phyloP scores from a whole-genome alignment of 2,797 vertebrate species.

The Glossophaga mutica region DNA sequence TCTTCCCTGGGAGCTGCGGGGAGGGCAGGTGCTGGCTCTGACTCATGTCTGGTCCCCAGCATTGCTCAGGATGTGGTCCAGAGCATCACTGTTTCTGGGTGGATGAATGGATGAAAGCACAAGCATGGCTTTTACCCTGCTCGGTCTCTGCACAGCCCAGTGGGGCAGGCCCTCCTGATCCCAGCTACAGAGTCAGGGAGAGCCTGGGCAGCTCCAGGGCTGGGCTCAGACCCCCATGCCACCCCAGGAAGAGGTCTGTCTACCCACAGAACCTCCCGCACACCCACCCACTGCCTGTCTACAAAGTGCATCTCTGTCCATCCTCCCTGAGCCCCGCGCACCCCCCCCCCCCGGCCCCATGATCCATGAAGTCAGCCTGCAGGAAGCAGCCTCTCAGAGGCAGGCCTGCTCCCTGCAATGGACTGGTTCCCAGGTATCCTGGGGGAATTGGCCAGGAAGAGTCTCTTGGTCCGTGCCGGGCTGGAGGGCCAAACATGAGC shows the following conservation, averaged over 20 bases:
- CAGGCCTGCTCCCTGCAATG: background rate
- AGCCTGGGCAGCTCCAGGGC: background rate
- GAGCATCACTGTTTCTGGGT: background rate
- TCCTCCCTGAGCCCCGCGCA: too few species aligned
- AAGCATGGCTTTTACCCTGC: background rate
- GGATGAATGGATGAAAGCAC: background rate
- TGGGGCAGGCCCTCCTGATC: background rate
- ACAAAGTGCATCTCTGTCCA: background rate
- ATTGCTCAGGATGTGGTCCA: background rate
- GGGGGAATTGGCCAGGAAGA: conserved; percentile 48
- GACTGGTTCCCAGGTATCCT: conserved; percentile 52
- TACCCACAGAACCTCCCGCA: background rate
- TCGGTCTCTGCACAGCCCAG: background rate
- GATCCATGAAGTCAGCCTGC: background rate
- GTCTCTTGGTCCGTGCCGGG: background rate
- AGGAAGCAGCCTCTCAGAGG: conserved; percentile 48
- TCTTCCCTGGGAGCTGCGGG: background rate
- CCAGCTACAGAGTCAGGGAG: background rate
- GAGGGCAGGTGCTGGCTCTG: background rate
- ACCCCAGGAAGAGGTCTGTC: background rate
- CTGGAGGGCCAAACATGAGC: conserved; percentile 43
- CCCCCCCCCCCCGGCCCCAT: background rate
- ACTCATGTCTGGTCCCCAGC: background rate
- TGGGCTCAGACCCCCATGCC: background rate
- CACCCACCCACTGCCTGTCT: background rate